phyloP scores from a whole-genome alignment of 2,888 invertebrate genomes.

The Leptarthrus brevirostris region DNA sequence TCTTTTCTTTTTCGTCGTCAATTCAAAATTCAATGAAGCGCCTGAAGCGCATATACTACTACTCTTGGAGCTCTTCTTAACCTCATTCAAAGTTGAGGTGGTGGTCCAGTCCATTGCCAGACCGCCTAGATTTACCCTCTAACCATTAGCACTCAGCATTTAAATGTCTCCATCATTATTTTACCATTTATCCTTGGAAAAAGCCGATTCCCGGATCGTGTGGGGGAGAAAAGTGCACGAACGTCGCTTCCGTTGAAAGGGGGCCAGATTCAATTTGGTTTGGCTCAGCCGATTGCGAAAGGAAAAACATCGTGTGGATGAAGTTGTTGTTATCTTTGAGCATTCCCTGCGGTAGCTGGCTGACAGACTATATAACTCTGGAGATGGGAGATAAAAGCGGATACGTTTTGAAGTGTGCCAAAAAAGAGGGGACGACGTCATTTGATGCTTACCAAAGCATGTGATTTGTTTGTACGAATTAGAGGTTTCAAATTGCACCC shows the following conservation, averaged over 20 bases:
- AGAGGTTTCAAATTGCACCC: slow-evolving; percentile 52
- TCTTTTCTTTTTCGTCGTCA: slow-evolving; percentile 59
- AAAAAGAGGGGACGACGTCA: slow-evolving; percentile 50
- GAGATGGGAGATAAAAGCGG: slow-evolving; percentile 33
- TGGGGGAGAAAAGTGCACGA: neutral
- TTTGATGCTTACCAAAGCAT: slow-evolving; percentile 56
- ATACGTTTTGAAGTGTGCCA: slow-evolving; percentile 27
- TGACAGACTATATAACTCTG: neutral
- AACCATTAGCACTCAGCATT: slow-evolving; percentile 42
- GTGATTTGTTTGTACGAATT: slow-evolving; percentile 56
- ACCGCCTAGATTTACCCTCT: slow-evolving; percentile 5
- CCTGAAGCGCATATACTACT: neutral
- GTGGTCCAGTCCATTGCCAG: neutral
- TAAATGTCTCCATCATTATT: slow-evolving; percentile 46
- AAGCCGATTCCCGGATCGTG: slow-evolving; percentile 18
- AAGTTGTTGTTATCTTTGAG: slow-evolving; percentile 38
- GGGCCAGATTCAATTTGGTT: slow-evolving; percentile 25
- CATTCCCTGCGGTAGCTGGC: slow-evolving; percentile 12
- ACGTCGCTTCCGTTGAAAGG: slow-evolving; percentile 1
- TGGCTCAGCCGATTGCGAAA: slow-evolving; percentile 14
- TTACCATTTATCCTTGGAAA: slow-evolving; percentile 34
- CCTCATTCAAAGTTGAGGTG: neutral
- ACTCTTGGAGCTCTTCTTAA: too few species aligned
- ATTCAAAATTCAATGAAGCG: slow-evolving; percentile 22
- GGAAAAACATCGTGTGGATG: neutral